These are phyloP conservation scores for Hirtodrosophila alboralis DNA, from an alignment of 2,888 invertebrate genomes.

Conservation along the genomic window DNA sequence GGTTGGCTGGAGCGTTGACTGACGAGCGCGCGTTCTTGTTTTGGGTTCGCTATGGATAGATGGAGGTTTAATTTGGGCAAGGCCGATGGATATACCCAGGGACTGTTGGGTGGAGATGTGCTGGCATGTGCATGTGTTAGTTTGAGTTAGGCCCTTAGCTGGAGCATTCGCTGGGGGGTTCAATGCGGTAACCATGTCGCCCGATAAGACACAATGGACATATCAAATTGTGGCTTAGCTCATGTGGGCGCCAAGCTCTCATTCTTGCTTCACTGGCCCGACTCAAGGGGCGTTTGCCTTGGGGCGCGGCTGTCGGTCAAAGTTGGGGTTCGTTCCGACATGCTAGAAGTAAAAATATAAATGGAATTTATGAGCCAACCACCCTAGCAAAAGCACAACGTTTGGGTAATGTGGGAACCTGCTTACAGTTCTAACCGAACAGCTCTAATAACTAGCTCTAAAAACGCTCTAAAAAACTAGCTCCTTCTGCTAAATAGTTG, in stretches of 20 bases:
- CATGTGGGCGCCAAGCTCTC: conserved; percentile 39
- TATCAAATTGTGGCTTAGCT: conserved; percentile 82
- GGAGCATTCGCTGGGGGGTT: conserved; percentile 62
- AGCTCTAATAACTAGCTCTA: conserved; percentile 56
- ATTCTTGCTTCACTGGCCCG: neutral
- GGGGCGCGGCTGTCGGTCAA: conserved; percentile 52
- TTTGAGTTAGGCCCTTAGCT: conserved; percentile 56
- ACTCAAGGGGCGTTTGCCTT: conserved; percentile 50
- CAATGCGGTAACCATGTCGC: conserved; percentile 77
- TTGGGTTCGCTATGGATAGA: conserved; percentile 39
- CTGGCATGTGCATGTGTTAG: conserved; percentile 66
- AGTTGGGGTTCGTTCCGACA: conserved; percentile 33
- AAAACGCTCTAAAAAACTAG: conserved; percentile 31
- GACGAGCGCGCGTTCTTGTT: conserved; percentile 75
- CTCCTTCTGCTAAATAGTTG: conserved; percentile 3
- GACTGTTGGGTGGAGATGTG: conserved; percentile 41
- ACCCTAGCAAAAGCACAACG: conserved; percentile 29
- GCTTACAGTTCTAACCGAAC: conserved; percentile 54
- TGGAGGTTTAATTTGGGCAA: conserved; percentile 74
- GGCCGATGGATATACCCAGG: conserved; percentile 69
- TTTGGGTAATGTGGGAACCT: conserved; percentile 57
- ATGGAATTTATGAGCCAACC: conserved; percentile 74
- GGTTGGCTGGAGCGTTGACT: conserved; percentile 42
- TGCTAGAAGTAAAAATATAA: conserved; percentile 62
- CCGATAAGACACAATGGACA: conserved; percentile 83